Evolutionary conservation across 1,140 invertebrate species (phyloP).

Genomic region (Aphaenogaster floridana): DNA sequence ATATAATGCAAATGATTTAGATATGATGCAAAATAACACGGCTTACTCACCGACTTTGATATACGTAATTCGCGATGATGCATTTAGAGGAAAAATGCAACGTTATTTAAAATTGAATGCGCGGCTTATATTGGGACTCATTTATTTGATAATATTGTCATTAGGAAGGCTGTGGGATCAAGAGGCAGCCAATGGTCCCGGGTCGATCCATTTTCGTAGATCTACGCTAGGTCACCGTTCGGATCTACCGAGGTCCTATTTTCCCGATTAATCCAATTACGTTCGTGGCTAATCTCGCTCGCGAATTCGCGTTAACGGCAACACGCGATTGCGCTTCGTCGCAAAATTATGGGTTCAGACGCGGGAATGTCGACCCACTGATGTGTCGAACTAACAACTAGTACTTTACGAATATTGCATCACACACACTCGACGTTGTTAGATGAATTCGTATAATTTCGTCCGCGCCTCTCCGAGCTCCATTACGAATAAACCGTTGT

Average conservation of each 20-base stretch:
- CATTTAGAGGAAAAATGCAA: background rate
- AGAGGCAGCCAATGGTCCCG: background rate
- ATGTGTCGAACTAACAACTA: slow-evolving; percentile 42
- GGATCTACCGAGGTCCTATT: background rate
- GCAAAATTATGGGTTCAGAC: slow-evolving; percentile 23
- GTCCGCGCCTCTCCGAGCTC: slow-evolving; percentile 25
- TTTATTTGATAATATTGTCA: slow-evolving; percentile 28
- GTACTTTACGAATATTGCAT: slow-evolving; percentile 50
- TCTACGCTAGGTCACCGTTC: slow-evolving; percentile 5
- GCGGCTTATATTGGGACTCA: background rate
- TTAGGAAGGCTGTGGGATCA: slow-evolving; percentile 14
- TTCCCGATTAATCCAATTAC: slow-evolving; percentile 33
- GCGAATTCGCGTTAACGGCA: slow-evolving; percentile 8
- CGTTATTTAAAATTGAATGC: background rate
- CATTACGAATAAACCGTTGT: background rate
- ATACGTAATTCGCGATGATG: background rate
- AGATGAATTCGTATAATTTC: slow-evolving; percentile 54
- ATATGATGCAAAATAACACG: slow-evolving; percentile 20
- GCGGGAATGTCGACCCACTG: slow-evolving; percentile 22
- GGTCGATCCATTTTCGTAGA: background rate
- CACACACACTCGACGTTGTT: slow-evolving; percentile 32
- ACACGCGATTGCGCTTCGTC: slow-evolving; percentile 24
- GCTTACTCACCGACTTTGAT: background rate
- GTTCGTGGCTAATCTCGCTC: slow-evolving; percentile 1
- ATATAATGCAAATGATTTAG: slow-evolving; percentile 36